Percentiles rank a stretch among this genome's conserved stretches.
Evolutionary conservation across 2,888 invertebrate genomes (phyloP).

Genomic region (Lordiphosa andalusiaca): DNA sequence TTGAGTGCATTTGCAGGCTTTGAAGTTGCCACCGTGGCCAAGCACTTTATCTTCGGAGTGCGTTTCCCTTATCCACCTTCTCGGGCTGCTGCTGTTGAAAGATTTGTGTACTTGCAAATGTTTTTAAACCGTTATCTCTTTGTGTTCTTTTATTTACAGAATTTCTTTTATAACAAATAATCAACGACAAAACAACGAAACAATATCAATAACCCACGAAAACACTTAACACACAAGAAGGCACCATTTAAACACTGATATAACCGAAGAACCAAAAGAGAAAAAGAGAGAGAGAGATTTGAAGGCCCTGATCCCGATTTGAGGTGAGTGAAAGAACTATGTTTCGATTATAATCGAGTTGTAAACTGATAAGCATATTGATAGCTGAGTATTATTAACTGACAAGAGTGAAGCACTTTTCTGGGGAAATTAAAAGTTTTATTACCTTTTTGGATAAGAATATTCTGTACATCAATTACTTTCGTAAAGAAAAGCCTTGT

Average conservation of each 20-base stretch:
- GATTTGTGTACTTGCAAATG: slow-evolving; percentile 39
- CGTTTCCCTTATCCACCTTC: slow-evolving; percentile 6
- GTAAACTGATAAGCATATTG: neutral
- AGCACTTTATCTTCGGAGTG: slow-evolving; percentile 6
- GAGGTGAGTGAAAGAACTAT: slow-evolving; percentile 44
- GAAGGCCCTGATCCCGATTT: slow-evolving; percentile 29
- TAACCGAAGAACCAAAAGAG: slow-evolving; percentile 23
- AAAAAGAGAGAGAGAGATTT: no score
- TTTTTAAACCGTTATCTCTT: slow-evolving; percentile 21
- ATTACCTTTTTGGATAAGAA: no score
- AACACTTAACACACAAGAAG: slow-evolving; percentile 44
- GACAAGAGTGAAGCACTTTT: slow-evolving; percentile 4
- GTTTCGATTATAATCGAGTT: slow-evolving; percentile 10
- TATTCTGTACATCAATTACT: no score
- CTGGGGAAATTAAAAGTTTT: slow-evolving; percentile 3
- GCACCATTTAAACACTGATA: slow-evolving; percentile 29
- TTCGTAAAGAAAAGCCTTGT: no score
- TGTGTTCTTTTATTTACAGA: slow-evolving; percentile 55
- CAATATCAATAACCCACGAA: slow-evolving; percentile 40
- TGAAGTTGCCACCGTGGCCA: slow-evolving; percentile 24
- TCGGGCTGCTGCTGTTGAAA: slow-evolving; percentile 23
- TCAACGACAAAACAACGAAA: slow-evolving; percentile 46
- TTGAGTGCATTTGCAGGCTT: slow-evolving; percentile 20
- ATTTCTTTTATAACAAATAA: slow-evolving; percentile 44
- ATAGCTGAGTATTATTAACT: neutral